Conservation (phyloP, 2,797 vertebrate genomes). For the Cyprinodon diabolis region DNA sequence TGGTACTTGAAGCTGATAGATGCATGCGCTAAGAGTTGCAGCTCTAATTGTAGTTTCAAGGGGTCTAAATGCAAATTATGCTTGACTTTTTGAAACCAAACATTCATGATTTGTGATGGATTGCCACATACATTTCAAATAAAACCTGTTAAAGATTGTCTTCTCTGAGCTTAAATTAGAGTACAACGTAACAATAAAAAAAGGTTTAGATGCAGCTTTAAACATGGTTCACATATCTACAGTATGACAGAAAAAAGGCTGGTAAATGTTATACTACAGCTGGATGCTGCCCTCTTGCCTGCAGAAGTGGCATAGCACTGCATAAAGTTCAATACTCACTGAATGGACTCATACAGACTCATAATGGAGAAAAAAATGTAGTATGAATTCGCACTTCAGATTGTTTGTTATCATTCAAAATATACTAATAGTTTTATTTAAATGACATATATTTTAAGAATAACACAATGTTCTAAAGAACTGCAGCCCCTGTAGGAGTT, state of each 20-base stretch:
- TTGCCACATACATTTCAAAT: not conserved
- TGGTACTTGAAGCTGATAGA: not conserved
- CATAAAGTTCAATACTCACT: not conserved
- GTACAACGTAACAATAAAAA: not conserved
- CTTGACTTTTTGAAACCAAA: not conserved
- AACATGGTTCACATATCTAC: not conserved
- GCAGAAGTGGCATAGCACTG: conserved; percentile 40
- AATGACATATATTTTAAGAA: not conserved
- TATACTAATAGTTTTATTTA: not conserved
- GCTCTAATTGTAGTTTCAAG: not conserved
- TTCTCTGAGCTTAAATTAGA: no score
- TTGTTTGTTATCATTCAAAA: not conserved
- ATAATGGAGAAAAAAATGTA: not conserved
- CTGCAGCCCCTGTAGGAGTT: not conserved
- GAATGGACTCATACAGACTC: not conserved
- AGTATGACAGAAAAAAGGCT: not conserved
- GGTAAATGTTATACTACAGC: conserved; percentile 7
- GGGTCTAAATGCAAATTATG: not conserved
- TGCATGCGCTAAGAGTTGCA: not conserved
- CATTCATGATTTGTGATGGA: not conserved
- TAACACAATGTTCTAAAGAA: not conserved
- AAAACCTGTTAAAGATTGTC: not conserved
- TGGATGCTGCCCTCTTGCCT: conserved; percentile 64
- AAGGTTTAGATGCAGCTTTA: not conserved
- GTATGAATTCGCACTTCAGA: not conserved